phyloP scores from a whole-genome alignment of 1,140 invertebrate genomes.

The Panulirus ornatus region DNA sequence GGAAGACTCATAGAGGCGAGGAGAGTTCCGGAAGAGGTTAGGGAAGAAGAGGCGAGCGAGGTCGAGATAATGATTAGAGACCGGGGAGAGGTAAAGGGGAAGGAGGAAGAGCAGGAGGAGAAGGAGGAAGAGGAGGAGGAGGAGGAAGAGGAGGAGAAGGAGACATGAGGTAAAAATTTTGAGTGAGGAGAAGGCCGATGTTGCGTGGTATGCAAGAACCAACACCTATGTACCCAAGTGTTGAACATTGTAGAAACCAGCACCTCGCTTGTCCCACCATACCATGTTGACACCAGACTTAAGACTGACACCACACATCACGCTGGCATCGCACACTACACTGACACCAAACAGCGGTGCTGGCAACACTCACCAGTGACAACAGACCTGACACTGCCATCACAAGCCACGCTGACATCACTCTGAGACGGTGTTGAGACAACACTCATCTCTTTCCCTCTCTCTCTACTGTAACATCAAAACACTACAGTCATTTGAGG shows the following conservation, averaged over 20 bases:
- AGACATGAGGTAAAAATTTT: background rate
- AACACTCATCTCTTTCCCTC: too few relatives aligned
- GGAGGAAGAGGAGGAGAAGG: background rate
- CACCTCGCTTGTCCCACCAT: too few relatives aligned
- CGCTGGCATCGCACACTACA: background rate
- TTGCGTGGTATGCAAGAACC: background rate
- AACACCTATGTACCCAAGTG: too few relatives aligned
- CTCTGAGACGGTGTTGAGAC: too few relatives aligned
- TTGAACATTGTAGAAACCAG: too few relatives aligned
- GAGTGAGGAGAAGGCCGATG: background rate
- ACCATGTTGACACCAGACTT: too few relatives aligned
- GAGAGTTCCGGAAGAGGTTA: too few relatives aligned
- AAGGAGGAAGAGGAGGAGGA: background rate
- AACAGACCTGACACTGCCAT: too few relatives aligned
- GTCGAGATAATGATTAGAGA: background rate
- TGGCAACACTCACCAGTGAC: background rate
- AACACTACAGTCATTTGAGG: too few relatives aligned
- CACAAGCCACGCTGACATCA: too few relatives aligned
- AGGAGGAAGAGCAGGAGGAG: background rate
- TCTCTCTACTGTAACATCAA: too few relatives aligned
- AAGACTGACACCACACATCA: constrained; percentile 8
- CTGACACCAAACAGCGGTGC: background rate
- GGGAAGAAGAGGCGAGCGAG: background rate
- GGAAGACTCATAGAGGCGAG: too few relatives aligned
- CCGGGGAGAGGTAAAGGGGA: background rate